phyloP scores from a whole-genome alignment of 2,888 invertebrate species.

The Platycheirus albimanus region DNA sequence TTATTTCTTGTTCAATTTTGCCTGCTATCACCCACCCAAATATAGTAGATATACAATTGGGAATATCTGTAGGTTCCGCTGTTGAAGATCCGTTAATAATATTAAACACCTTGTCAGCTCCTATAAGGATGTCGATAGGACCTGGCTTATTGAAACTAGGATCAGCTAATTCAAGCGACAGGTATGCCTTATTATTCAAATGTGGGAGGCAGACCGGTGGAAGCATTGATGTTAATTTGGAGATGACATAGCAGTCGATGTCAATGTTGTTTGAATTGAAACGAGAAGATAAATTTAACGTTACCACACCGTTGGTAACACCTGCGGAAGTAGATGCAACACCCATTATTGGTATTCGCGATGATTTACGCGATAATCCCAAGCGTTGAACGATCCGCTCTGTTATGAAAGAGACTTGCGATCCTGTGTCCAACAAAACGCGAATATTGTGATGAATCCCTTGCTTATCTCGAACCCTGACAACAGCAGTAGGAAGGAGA shows the following conservation, averaged over 20 bases:
- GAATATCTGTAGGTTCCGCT: neutral
- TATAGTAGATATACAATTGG: neutral
- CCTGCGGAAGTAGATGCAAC: slow-evolving; percentile 4
- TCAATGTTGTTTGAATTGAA: neutral
- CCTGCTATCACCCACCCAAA: slow-evolving; percentile 12
- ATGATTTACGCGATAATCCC: neutral
- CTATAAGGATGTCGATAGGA: slow-evolving; percentile 19
- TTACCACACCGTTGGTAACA: slow-evolving; percentile 30
- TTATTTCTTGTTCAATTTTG: neutral
- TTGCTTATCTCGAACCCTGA: slow-evolving; percentile 11
- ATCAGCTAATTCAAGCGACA: slow-evolving; percentile 20
- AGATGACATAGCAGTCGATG: slow-evolving; percentile 23
- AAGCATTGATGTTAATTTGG: slow-evolving; percentile 16
- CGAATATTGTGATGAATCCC: neutral
- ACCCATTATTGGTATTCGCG: slow-evolving; percentile 24
- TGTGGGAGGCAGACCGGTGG: neutral
- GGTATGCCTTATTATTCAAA: neutral
- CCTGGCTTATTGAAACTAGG: slow-evolving; percentile 1
- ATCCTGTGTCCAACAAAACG: slow-evolving; percentile 17
- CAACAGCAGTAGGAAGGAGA: slow-evolving; percentile 19
- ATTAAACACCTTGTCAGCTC: slow-evolving; percentile 8
- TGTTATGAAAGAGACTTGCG: slow-evolving; percentile 23
- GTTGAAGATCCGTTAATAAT: neutral
- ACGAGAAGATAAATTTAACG: slow-evolving; percentile 14
- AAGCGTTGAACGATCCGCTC: neutral